phyloP scores from a whole-genome alignment of 2,888 invertebrate genomes.

The Polyommatus iphigenia region DNA sequence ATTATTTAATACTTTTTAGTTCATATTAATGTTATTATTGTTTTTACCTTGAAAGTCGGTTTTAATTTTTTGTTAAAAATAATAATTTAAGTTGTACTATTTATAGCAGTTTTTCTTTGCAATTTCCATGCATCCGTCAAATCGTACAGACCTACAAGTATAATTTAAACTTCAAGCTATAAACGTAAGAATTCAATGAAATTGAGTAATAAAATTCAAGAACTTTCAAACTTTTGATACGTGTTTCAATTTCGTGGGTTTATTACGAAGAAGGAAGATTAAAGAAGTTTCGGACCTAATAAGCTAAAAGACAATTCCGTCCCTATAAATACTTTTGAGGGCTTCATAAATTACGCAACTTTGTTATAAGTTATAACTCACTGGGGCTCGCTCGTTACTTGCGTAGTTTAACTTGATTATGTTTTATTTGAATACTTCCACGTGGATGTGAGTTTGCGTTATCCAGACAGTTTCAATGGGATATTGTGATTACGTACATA shows the following conservation, averaged over 20 bases:
- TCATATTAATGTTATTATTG: no score
- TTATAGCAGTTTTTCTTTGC: not conserved
- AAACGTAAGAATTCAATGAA: not conserved
- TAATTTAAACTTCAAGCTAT: not conserved
- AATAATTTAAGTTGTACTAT: no score
- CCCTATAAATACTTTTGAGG: slow-evolving; percentile 25
- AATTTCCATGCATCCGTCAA: not conserved
- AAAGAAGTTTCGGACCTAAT: slow-evolving; percentile 18
- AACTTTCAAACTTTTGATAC: not conserved
- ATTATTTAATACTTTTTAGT: no score
- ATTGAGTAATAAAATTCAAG: not conserved
- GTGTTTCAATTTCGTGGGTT: slow-evolving; percentile 1
- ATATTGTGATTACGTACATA: not conserved
- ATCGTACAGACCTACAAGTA: no score
- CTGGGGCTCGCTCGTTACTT: not conserved
- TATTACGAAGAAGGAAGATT: slow-evolving; percentile 12
- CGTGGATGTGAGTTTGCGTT: not conserved
- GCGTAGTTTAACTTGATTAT: slow-evolving; percentile 6
- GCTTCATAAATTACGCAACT: slow-evolving; percentile 14
- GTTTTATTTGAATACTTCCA: not conserved
- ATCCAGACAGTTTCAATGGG: not conserved
- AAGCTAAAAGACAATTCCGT: slow-evolving; percentile 24
- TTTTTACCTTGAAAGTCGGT: no score
- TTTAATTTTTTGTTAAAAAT: no score
- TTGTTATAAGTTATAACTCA: slow-evolving; percentile 10